Conservation (phyloP, 2,113 vertebrate genomes). For the Pontoporia blainvillei region DNA sequence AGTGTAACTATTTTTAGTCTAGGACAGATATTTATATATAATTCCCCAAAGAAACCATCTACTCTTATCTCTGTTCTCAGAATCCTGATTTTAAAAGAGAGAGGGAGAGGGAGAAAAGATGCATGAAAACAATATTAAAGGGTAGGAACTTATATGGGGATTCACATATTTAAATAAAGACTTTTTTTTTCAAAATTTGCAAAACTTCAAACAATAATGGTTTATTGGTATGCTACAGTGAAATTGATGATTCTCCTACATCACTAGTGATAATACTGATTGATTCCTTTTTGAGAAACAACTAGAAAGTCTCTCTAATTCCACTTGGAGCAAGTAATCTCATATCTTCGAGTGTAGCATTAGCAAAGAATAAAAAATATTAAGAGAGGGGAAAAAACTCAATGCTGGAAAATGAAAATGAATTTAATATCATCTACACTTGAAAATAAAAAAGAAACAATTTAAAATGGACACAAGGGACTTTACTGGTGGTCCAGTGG, state of each 20-base stretch:
- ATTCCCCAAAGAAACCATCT: slow-evolving; percentile 13
- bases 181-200: not conserved
- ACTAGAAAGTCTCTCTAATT: not conserved
- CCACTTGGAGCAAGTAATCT: not conserved
- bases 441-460: not conserved
- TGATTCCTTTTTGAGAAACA: not conserved
- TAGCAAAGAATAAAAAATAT: not conserved
- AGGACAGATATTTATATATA: slow-evolving; percentile 51
- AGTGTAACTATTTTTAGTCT: slow-evolving; percentile 51
- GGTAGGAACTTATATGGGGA: not conserved
- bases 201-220: not conserved
- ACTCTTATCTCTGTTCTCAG: slow-evolving; percentile 42
- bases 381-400: not conserved
- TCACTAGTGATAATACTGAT: not conserved
- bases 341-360: not conserved
- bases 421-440: not conserved
- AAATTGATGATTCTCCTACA: not conserved
- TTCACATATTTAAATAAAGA: slow-evolving; percentile 9
- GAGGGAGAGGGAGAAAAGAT: not conserved
- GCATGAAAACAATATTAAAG: not conserved
- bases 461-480: not conserved
- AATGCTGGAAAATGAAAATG: not conserved
- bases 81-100: not conserved
- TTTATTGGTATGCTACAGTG: not conserved
- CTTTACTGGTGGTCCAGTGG: too few species aligned